Evolutionary conservation across 2,888 invertebrate genomes (phyloP).

Genomic region (Orchesellides sinensis): DNA sequence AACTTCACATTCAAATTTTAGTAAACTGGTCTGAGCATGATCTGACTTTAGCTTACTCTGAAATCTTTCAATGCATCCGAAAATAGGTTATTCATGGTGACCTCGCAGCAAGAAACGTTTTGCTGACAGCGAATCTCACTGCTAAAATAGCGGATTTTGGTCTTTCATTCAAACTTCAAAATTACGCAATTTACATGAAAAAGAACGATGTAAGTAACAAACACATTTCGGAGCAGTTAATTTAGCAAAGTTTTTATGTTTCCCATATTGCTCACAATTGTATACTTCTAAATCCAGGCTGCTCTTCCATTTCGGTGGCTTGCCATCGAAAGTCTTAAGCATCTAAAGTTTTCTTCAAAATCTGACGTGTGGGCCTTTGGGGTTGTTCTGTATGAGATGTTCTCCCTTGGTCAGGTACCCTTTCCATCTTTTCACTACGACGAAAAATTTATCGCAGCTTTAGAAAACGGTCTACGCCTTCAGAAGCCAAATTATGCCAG

Average conservation of each 20-base stretch:
- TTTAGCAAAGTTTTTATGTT: neutral
- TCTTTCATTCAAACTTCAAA: constrained; percentile 32
- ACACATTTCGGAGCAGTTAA: neutral
- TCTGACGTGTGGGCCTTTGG: constrained; percentile 58
- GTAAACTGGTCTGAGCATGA: neutral
- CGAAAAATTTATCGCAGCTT: no score
- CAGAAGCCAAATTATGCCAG: no score
- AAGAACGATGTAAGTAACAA: constrained; percentile 28
- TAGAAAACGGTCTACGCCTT: no score
- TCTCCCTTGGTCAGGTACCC: constrained; percentile 42
- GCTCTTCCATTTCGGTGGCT: constrained; percentile 50
- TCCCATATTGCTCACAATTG: neutral
- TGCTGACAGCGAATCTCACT: constrained; percentile 24
- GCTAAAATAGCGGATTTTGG: constrained; percentile 55
- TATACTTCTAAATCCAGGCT: constrained; percentile 27
- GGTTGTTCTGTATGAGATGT: constrained; percentile 36
- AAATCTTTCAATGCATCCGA: neutral
- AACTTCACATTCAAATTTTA: no score
- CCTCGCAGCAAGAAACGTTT: constrained; percentile 47
- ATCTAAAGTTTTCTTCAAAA: constrained; percentile 42
- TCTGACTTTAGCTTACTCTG: neutral
- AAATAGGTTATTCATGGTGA: constrained; percentile 43
- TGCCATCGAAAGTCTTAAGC: constrained; percentile 29
- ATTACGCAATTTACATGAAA: constrained; percentile 38
- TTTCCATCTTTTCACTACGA: no score